These are phyloP conservation scores for Sorex araneus DNA, from an alignment of 2,113 vertebrate genomes.

Conservation along the genomic window DNA sequence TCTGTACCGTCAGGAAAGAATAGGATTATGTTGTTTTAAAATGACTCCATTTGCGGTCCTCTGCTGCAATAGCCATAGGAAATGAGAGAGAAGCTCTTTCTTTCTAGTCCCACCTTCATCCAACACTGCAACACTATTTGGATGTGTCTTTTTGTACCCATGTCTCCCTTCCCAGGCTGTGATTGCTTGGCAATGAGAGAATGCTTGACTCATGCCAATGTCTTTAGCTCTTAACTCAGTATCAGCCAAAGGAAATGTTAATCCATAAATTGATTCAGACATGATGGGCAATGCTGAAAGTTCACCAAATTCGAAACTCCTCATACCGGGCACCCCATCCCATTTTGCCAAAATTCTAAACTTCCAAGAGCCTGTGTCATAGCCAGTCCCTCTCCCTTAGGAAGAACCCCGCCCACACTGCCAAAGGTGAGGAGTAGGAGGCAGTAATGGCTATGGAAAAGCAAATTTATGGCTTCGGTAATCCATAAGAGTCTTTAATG, in stretches of 20 bases:
- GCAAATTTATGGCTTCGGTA: not conserved
- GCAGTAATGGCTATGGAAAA: not conserved
- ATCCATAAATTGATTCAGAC: not conserved
- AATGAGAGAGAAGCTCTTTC: not conserved
- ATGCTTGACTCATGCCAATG: constrained; percentile 6
- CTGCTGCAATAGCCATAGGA: not conserved
- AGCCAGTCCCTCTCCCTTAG: not conserved
- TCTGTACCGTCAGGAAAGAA: not conserved
- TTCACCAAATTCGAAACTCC: constrained; percentile 31
- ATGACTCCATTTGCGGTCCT: not conserved
- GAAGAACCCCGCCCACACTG: not conserved
- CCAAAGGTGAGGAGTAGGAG: not conserved
- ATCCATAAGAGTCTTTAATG: not conserved
- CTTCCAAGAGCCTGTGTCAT: not conserved
- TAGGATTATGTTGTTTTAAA: constrained; percentile 30
- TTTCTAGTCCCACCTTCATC: not conserved
- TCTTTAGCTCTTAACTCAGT: not conserved
- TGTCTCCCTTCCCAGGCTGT: not conserved
- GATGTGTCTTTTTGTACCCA: not conserved
- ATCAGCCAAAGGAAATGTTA: constrained; percentile 14
- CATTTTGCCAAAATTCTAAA: not conserved
- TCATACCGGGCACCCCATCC: too few species aligned
- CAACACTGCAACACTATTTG: not conserved
- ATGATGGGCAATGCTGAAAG: not conserved
- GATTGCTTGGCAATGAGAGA: not conserved